Base-by-base conservation (phyloP, 2,888 invertebrate genomes). In the Bembecia ichneumoniformis region DNA sequence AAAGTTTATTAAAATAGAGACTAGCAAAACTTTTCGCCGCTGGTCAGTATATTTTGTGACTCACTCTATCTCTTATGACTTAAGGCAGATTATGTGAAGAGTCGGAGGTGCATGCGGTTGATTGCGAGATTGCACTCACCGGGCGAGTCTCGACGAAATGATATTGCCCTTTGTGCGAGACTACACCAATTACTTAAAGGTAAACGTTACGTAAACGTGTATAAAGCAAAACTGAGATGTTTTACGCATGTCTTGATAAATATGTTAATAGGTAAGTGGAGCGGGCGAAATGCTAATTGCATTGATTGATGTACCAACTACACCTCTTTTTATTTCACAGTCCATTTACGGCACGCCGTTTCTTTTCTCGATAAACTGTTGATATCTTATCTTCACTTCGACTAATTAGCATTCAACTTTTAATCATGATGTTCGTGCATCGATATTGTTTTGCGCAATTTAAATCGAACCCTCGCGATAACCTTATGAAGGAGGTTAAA, bases 181-280 rank as follows among this genome's bases (percentile, higher is more conserved):
- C 40, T 44, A 44, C 60, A 49, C 57, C 58, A 64, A 62, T 73
- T 74, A 40, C 68, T 68, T 68, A 74, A 75, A 74, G 68, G 68
- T 62, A 64, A 62, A 49, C 51, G 52, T 78, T 79, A 62, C 72
- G 77, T 58, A 81, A 80, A 53, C 52, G 2, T 49, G 57, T 58
- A 69, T 67, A 66, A 71, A 66, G 63, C 59, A 71, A 67, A 64
- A 61, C 63, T 62, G 69, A 72, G 73, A 74, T 73, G 74, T 73
- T 77, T 75, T 70, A 72, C 71, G 67, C 69, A 60, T 36, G 14
- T 50, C 47, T 46, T 50, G 50, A 47, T 50, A 50, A 50, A 44
- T 36, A 68, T 74, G 77, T 77, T 78, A 79, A 79, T 74, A 65
- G 75, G 77, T 74, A 77, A 76, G 66, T 77, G 70, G 77, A 71